Conservation (phyloP, 2,113 vertebrate genomes). For the Psittacara wagleri region DNA sequence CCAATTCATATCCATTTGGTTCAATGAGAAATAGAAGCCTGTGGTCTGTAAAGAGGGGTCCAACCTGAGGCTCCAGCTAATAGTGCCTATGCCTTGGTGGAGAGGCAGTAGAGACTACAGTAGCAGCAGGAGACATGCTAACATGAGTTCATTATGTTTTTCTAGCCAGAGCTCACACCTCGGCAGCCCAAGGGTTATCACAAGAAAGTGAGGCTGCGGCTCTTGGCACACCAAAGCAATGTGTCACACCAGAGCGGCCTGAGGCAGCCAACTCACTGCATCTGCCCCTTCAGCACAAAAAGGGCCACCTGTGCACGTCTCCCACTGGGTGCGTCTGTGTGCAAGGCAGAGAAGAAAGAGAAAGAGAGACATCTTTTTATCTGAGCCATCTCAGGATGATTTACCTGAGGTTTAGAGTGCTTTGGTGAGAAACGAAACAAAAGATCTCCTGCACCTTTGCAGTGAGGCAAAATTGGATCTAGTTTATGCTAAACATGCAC, state of each 20-base stretch:
- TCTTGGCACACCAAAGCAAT: not conserved
- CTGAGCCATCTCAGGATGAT: not conserved
- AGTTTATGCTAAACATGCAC: not conserved
- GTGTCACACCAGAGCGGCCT: not conserved
- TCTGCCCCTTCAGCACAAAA: not conserved
- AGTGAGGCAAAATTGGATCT: not conserved
- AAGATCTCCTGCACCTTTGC: not conserved
- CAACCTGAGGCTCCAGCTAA: not conserved
- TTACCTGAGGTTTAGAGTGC: not conserved
- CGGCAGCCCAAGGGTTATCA: not conserved
- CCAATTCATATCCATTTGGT: not conserved
- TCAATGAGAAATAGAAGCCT: not conserved
- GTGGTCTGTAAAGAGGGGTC: not conserved
- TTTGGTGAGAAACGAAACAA: not conserved
- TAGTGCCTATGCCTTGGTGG: rapidly evolving
- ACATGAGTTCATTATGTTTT: not conserved
- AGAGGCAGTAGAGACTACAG: not conserved
- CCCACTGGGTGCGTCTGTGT: rapidly evolving
- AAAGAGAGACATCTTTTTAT: not conserved
- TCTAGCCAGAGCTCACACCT: not conserved
- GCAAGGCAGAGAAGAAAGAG: not conserved
- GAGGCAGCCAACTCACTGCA: rapidly evolving
- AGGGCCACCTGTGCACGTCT: rapidly evolving
- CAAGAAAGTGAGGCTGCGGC: not conserved
- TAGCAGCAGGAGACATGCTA: not conserved